A percentile compares a stretch with the other conserved stretches of the same genome.
Evolutionary conservation across 2,113 vertebrate species (phyloP).

Genomic region (Ciconia boyciana): DNA sequence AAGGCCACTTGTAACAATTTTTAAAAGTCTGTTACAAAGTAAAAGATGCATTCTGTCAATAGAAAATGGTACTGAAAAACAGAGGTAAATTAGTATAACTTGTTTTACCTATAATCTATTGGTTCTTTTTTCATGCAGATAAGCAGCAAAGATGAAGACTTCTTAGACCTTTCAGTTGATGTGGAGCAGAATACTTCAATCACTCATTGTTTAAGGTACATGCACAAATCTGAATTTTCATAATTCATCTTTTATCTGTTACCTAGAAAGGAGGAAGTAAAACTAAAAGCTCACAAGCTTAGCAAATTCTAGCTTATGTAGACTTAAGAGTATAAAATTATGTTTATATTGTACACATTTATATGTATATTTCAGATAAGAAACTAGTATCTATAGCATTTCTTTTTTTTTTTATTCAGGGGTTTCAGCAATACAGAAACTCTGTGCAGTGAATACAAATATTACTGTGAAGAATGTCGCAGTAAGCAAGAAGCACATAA

Average conservation of each 20-base stretch:
- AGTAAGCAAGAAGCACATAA: constrained; percentile 88
- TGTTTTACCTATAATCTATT: background rate
- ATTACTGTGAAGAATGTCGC: constrained; percentile 87
- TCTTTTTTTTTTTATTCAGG: constrained; percentile 52
- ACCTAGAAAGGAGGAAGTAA: background rate
- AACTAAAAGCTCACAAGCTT: background rate
- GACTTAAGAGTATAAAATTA: background rate
- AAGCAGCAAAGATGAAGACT: constrained; percentile 88
- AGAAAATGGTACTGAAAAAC: background rate
- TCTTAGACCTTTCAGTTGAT: constrained; percentile 85
- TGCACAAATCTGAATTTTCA: background rate
- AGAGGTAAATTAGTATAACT: background rate
- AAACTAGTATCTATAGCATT: background rate
- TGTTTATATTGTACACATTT: background rate
- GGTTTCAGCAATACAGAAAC: constrained; percentile 88
- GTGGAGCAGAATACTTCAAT: constrained; percentile 87
- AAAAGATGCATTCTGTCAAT: background rate
- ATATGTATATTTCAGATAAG: background rate
- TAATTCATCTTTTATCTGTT: background rate
- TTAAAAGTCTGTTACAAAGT: background rate
- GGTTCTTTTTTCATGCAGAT: constrained; percentile 65
- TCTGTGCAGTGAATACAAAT: constrained; percentile 85
- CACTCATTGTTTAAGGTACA: constrained; percentile 84
- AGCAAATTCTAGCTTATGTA: background rate
- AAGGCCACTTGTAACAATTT: background rate